phyloP scores from a whole-genome alignment of 1,140 invertebrate genomes.

The Steinernema khuongi region DNA sequence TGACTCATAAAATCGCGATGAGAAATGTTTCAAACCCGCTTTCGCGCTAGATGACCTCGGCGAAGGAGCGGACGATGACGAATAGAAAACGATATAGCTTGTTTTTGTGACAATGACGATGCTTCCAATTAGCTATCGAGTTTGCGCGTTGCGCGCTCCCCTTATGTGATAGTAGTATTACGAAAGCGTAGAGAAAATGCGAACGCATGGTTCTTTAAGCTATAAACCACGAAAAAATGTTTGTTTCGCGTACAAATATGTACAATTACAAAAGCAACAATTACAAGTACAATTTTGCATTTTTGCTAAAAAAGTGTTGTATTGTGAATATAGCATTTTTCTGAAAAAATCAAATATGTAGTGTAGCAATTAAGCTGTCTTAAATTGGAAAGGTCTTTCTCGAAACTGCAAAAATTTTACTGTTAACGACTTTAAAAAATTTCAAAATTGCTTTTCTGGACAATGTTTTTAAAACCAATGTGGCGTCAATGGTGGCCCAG shows the following conservation, averaged over 20 bases:
- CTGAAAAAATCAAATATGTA: no score
- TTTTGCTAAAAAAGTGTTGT: no score
- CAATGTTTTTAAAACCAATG: neutral
- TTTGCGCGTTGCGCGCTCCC: no score
- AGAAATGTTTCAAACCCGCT: neutral
- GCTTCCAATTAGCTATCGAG: no score
- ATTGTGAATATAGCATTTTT: no score
- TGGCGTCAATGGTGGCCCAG: no score
- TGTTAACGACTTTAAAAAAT: neutral
- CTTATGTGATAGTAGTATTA: no score
- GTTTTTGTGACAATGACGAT: no score
- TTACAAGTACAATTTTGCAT: no score
- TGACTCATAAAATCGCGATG: neutral
- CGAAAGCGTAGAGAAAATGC: no score
- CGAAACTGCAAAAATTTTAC: neutral
- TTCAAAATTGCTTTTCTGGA: neutral
- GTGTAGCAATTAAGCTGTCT: no score
- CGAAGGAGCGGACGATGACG: neutral
- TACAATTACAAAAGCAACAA: no score
- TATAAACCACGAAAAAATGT: neutral
- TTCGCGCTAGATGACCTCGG: neutral
- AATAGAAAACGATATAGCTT: neutral
- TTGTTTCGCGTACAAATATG: neutral
- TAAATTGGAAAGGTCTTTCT: neutral
- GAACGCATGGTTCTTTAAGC: neutral